Conservation (phyloP, 2,113 vertebrate species). For the Machaerirhynchus nigripectus region DNA sequence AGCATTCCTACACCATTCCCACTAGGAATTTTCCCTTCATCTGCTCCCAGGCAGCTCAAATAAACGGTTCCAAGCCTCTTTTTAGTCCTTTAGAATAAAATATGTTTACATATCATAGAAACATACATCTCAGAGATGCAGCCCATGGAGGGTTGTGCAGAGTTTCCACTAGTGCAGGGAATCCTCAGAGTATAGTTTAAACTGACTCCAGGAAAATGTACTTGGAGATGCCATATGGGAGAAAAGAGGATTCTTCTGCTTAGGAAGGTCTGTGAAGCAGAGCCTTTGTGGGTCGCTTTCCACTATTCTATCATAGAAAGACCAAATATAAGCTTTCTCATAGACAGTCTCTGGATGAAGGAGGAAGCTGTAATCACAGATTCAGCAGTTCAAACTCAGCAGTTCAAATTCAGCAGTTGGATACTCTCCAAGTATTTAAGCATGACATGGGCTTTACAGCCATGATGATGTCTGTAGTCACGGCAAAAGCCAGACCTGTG, state of each 20-base stretch:
- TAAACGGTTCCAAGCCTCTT: not conserved
- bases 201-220: not conserved
- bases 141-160: not conserved
- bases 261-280: not conserved
- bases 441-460: not conserved
- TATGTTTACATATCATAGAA: not conserved
- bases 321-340: not conserved
- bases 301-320: not conserved
- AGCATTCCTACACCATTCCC: not conserved
- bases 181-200: not conserved
- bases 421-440: not conserved
- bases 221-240: not conserved
- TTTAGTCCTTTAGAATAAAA: not conserved
- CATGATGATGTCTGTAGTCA: not conserved
- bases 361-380: not conserved
- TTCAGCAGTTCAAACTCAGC: constrained; percentile 24
- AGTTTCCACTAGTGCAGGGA: not conserved
- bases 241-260: not conserved
- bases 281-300: not conserved
- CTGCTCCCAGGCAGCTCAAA: not conserved
- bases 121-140: not conserved
- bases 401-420: not conserved
- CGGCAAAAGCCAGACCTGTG: not conserved
- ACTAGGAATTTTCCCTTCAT: not conserved
- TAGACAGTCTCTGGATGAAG: not conserved